Evolutionary conservation across 1,140 invertebrate genomes (phyloP), one percentile per base, ranked within the genome.

Genomic region (Drosophila jambulina): DNA sequence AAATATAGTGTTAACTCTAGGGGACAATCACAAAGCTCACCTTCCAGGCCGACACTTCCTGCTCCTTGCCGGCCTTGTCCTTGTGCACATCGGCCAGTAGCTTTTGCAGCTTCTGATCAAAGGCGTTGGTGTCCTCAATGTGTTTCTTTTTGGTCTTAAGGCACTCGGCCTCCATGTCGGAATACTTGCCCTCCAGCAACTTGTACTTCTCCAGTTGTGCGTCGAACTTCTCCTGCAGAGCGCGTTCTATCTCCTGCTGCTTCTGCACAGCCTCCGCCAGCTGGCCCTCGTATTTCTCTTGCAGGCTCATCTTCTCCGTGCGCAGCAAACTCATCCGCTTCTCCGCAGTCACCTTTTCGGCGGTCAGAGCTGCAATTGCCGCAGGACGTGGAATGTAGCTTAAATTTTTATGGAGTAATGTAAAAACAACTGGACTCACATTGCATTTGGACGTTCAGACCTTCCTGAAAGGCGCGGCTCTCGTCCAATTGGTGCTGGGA

Each of bases 401-500:
- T 32, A 12, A 34, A 12, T 12, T 34, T 12, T 12, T 13, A 34
- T 13, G 21, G 3, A 60, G 12, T 29, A 4, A 46, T 56, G 12
- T 9, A 54, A 27, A 17, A 25, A 9, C 5, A n/a, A 21, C 2
- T 21, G 3, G 1, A 76, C 68, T 91, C 91, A 94, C 94, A 93
- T 92, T 94, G 93, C 60, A 94, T 70, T 72, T 94, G 93, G 42
- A 93, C 91, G 40, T 93, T 94, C 6, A 94, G 78, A 59, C 93
- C 93, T 49, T 94, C 94, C 71, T 94, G 93, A 45, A 93, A 87
- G 71, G 93, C 93, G 77, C 93, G 90, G 36, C 85, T 91, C 76
- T 94, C 93, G 53, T 94, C 93, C 42, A 94, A 80, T 85, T 94
- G 93, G 48, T 91, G 86, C 64, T 93, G 92, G 4, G 93, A 93